phyloP scores from a whole-genome alignment of 2,113 vertebrate species.

The Cyprinodon brontotheroides region DNA sequence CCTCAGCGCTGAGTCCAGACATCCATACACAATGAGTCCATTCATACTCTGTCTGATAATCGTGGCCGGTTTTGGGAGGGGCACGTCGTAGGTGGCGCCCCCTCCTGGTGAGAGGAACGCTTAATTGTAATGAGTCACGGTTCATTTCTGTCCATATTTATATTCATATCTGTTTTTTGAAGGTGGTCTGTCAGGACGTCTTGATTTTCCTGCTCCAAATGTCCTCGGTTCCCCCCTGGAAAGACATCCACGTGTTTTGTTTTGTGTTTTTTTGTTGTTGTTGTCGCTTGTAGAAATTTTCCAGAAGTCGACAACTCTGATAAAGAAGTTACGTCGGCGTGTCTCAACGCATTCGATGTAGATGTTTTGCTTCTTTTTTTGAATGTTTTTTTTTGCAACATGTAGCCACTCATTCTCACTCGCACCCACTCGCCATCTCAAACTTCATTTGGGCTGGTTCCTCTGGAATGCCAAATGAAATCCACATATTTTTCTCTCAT shows the following conservation, averaged over 20 bases:
- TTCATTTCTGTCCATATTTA: conserved; percentile 76
- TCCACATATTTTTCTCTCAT: conserved; percentile 96
- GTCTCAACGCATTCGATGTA: conserved; percentile 95
- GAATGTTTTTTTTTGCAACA: conserved; percentile 86
- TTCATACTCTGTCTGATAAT: conserved; percentile 90
- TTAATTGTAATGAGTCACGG: conserved; percentile 83
- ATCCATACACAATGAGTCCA: conserved; percentile 91
- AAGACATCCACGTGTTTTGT: conserved; percentile 52
- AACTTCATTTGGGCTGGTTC: conserved; percentile 96
- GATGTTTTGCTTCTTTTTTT: conserved; percentile 79
- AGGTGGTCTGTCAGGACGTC: conserved; percentile 74
- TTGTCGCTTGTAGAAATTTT: conserved; percentile 72
- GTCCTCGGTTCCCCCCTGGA: conserved; percentile 74
- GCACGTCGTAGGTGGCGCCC: conserved; percentile 81
- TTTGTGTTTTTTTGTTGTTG: conserved; percentile 50
- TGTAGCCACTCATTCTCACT: conserved; percentile 99
- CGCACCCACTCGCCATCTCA: conserved; percentile 99
- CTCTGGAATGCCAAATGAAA: conserved; percentile 97
- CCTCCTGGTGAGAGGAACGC: conserved; percentile 86
- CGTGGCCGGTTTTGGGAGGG: conserved; percentile 85
- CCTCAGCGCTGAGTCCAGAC: conserved; percentile 88
- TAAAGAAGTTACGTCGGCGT: conserved; percentile 89
- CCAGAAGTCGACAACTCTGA: conserved; percentile 88
- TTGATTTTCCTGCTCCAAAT: conserved; percentile 79
- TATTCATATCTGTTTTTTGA: conserved; percentile 62